Base-by-base conservation (phyloP, 2,797 vertebrate genomes). In the Lophius americanus region DNA sequence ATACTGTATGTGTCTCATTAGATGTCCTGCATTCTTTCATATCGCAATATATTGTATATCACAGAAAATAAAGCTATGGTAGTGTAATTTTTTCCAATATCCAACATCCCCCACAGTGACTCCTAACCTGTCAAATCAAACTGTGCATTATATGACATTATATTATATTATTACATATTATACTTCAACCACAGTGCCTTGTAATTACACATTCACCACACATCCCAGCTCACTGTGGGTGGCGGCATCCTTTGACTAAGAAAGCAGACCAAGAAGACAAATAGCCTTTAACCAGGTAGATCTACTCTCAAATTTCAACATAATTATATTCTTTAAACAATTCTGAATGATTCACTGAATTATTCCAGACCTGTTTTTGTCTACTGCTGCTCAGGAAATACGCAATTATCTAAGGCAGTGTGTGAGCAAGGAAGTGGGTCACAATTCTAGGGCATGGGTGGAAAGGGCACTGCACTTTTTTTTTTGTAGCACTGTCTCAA, bases 371-470 rank as follows among this genome's bases (percentile, higher is more conserved):
- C 84, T 88, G 78, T 88, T 81, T 82, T 87, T 82, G 77, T 85
- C 73, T 82, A 66, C 68, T 75, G 47, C 81, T 82, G 66, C 76
- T 81, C 66, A 75, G 72, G 57, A 79, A 85, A 72, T 64, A 82
- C 81, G 80, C 76, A 87, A 84, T 91, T 89, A 89, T 78, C 83
- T 75, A 86, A 81, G 84, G 87, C 84, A 63, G 77, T 85, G 81
- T 87, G 87, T 82, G 84, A 88, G 79, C 64, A 83, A 85, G 86
- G 85, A 92, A 90, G 83, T 92, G 88, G 91, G 88, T 90, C 91
- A 91, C 75, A 60, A 80, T 92, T 91, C 86, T 89, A 85, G 88
- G 86, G 81, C 89, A 88, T 14, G 79, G 75, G 82, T 85, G 80
- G 86, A 91, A 91, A 89, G 86, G 86, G 79, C 87, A 87, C 13